A percentile compares a stretch with the other conserved stretches of the same genome.
Conservation (phyloP, 2,797 vertebrate genomes). For the Pseudotriccus pelzelni region DNA sequence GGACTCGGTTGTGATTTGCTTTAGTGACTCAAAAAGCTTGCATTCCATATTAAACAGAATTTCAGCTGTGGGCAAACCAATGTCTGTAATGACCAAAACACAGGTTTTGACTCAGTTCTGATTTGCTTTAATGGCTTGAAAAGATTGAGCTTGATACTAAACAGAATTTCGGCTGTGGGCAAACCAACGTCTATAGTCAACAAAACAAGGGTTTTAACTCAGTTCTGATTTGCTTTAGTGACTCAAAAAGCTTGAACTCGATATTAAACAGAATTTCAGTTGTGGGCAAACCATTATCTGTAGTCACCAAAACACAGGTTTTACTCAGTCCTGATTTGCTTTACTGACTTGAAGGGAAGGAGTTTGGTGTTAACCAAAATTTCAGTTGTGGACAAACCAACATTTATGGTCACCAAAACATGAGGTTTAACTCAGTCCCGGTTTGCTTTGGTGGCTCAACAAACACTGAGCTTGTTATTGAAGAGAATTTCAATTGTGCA, state of each 20-base stretch:
- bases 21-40: too few species aligned
- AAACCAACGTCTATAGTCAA: neutral
- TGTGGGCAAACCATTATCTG: neutral
- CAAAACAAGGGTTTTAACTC: neutral
- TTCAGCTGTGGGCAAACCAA: neutral
- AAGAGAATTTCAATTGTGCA: neutral
- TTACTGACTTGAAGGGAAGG: too few species aligned
- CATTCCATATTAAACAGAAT: neutral
- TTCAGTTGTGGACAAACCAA: neutral
- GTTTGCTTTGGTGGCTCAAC: neutral
- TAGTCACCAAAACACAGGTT: neutral
- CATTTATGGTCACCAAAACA: accelerated
- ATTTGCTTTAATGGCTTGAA: neutral
- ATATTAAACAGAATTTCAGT: neutral
- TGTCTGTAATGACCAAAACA: neutral
- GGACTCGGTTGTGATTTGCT: neutral
- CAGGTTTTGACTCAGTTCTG: neutral
- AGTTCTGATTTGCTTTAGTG: neutral
- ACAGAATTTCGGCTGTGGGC: neutral
- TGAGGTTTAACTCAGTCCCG: neutral
- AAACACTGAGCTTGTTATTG: neutral
- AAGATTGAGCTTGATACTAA: neutral
- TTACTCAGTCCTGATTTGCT: neutral
- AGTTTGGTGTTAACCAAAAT: neutral
- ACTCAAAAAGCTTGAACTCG: neutral